Evolutionary conservation across 1,140 invertebrate species (phyloP), one percentile per base, ranked within the genome.

Genomic region (Hypsibius dujardini): DNA sequence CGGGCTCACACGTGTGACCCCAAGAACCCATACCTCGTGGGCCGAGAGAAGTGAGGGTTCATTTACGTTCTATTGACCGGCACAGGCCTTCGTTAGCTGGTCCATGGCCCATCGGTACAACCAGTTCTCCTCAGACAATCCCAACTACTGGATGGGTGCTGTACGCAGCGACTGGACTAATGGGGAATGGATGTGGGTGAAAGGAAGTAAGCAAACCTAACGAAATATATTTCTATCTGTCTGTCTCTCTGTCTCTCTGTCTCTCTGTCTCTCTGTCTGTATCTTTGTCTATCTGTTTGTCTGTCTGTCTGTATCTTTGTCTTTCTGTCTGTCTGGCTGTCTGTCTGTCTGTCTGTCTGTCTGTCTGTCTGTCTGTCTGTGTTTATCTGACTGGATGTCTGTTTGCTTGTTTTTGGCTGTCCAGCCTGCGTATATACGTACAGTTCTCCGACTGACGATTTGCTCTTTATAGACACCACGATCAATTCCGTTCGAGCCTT

Each of bases 101-200:
- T 91, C 42, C 72, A 45, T 45, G 2, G 15, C 14, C 15, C 72
- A 72, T 72, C 70, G 56, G 14, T 72, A 47, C 62, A 67, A 67
- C 62, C 62, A 67, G 62, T 67, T 67, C 62, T 67, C 62, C 12
- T 12, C 62, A 74, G 90, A 87, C 77, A 90, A 94, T 78, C 88
- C 88, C 1, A 89, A 87, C 75, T 95, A 94, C 77, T 95, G 92
- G 92, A 88, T 94, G 86, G 91, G 91, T 1, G 90, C 90, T 1
- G 84, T 91, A 1, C 81, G 90, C 14, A 90, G 12, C 42, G 12
- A 12, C 62, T 67, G 62, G 62, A 67, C 62, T 42, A 42, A 67
- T 45, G 62, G 62, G 12, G 12, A 67, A 42, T 67, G 62, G 62
- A 67, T 67, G 62, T 67, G 62, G 62, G 62, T 67, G 12, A 67